These are phyloP conservation scores for Microtus oregoni DNA, from an alignment of 2,113 vertebrate genomes.

Conservation along the genomic window DNA sequence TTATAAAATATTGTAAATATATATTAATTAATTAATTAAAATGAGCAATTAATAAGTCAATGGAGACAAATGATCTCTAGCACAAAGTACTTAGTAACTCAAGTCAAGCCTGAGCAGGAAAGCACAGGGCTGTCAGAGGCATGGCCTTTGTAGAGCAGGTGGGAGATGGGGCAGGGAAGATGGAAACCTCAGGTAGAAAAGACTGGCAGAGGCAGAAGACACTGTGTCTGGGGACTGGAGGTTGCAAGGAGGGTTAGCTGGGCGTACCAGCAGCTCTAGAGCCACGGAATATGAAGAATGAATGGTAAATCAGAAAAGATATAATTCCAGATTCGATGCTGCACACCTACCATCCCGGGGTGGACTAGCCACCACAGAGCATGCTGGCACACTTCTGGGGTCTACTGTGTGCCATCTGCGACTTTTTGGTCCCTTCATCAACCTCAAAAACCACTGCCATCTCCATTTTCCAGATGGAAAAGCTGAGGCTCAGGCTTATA, in stretches of 20 bases:
- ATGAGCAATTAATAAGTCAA: too few species aligned
- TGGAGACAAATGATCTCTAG: not conserved
- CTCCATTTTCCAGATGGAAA: not conserved
- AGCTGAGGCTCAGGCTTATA: not conserved
- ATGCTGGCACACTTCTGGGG: not conserved
- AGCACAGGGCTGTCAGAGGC: not conserved
- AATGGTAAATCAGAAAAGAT: not conserved
- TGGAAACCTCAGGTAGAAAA: not conserved
- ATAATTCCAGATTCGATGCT: not conserved
- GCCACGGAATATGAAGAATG: not conserved
- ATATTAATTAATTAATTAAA: too few species aligned
- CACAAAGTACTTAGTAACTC: not conserved
- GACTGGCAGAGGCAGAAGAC: not conserved
- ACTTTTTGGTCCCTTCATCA: not conserved
- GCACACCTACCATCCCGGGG: not conserved
- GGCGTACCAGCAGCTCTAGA: not conserved
- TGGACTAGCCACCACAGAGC: accelerated
- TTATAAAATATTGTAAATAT: too few species aligned
- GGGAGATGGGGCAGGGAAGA: not conserved
- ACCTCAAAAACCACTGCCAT: not conserved
- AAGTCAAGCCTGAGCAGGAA: not conserved
- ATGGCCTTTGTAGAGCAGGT: not conserved
- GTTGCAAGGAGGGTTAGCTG: accelerated
- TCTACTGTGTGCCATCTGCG: accelerated
- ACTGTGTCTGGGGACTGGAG: not conserved